Percentiles rank a stretch among this genome's conserved stretches.
phyloP scores from a whole-genome alignment of 2,888 invertebrate genomes.

The Erannis defoliaria region DNA sequence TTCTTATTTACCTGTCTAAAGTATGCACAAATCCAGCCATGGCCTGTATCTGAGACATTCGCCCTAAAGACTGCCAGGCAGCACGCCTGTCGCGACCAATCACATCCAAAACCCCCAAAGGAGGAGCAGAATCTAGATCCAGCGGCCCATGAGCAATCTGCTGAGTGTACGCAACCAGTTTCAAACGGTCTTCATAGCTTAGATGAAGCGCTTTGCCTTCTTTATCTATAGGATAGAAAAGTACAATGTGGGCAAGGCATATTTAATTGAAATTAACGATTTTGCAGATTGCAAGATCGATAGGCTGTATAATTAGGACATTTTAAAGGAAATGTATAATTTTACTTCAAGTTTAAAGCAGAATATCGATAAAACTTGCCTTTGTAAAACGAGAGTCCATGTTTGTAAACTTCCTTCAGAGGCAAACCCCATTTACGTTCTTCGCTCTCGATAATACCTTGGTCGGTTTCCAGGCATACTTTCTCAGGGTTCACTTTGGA shows the following conservation, averaged over 20 bases:
- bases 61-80: conserved; percentile 97
- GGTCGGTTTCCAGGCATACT: conserved; percentile 79
- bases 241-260: too few species aligned
- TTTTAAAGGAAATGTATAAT: background rate
- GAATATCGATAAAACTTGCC: conserved; percentile 83
- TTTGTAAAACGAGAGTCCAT: conserved; percentile 97
- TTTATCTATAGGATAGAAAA: conserved; percentile 90
- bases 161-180: conserved; percentile 96
- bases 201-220: conserved; percentile 98
- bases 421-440: conserved; percentile 90
- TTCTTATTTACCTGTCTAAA: conserved; percentile 88
- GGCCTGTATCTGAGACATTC: conserved; percentile 94
- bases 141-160: conserved; percentile 95
- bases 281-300: background rate
- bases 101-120: conserved; percentile 97
- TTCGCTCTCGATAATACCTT: conserved; percentile 81
- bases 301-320: background rate
- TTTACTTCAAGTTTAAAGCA: background rate
- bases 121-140: conserved; percentile 90
- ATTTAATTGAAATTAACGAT: too few species aligned
- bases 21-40: conserved; percentile 97
- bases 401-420: conserved; percentile 93
- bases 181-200: conserved; percentile 97
- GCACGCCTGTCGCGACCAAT: conserved; percentile 96
- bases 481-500: conserved; percentile 74